Evolutionary conservation across 2,797 vertebrate genomes (phyloP).

Genomic region (Danio jaintianensis): DNA sequence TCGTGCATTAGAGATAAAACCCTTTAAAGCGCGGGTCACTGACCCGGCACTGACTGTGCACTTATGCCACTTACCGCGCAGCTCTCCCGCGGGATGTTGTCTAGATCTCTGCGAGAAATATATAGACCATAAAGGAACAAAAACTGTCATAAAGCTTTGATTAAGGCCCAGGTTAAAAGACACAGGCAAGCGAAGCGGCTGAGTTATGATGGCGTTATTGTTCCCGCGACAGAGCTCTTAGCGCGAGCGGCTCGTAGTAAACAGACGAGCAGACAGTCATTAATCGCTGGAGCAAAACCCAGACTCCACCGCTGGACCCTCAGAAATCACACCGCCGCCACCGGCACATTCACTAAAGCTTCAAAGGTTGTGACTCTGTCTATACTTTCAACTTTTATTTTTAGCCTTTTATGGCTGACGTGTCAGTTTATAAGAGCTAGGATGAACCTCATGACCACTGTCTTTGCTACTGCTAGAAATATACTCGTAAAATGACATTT

Average conservation of each 20-base stretch:
- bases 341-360: slow-evolving; percentile 69
- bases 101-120: slow-evolving; percentile 82
- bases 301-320: slow-evolving; percentile 72
- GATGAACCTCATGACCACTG: slow-evolving; percentile 42
- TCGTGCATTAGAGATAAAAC: slow-evolving; percentile 58
- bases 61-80: slow-evolving; percentile 80
- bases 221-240: slow-evolving; percentile 84
- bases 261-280: slow-evolving; percentile 79
- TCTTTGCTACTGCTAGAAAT: slow-evolving; percentile 32
- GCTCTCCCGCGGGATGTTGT: slow-evolving; percentile 79
- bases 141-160: slow-evolving; percentile 87
- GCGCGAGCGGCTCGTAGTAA: slow-evolving; percentile 75
- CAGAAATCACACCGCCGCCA: slow-evolving; percentile 78
- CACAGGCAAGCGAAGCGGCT: slow-evolving; percentile 70
- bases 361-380: slow-evolving; percentile 65
- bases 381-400: slow-evolving; percentile 55
- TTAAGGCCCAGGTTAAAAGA: slow-evolving; percentile 84
- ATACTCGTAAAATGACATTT: slow-evolving; percentile 20
- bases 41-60: slow-evolving; percentile 79
- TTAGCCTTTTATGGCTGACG: slow-evolving; percentile 44
- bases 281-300: slow-evolving; percentile 75
- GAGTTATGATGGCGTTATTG: slow-evolving; percentile 84
- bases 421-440: slow-evolving; percentile 56
- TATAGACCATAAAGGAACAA: slow-evolving; percentile 87
- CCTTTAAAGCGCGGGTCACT: slow-evolving; percentile 72